Evolutionary conservation across 2,113 vertebrate species (phyloP).

Genomic region (Donacobius atricapilla): DNA sequence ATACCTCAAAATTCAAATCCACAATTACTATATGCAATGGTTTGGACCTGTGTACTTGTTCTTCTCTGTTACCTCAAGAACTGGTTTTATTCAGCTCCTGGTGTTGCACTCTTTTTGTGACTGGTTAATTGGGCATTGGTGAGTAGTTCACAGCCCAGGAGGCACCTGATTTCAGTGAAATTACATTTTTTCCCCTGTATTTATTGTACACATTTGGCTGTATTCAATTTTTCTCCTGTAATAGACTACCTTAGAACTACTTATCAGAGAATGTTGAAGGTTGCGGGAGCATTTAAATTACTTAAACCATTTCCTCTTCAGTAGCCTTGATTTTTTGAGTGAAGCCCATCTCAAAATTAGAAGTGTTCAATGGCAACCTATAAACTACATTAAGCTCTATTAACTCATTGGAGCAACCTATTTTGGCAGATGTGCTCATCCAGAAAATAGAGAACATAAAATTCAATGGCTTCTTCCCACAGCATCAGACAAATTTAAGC

Average conservation of each 20-base stretch:
- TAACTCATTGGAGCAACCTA: background rate
- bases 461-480: slow-evolving; percentile 1
- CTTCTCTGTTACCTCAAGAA: background rate
- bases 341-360: background rate
- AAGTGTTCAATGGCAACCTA: background rate
- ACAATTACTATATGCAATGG: background rate
- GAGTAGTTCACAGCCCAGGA: background rate
- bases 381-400: background rate
- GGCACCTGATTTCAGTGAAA: background rate
- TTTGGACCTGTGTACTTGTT: background rate
- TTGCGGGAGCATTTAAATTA: background rate
- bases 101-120: background rate
- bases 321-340: background rate
- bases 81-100: background rate
- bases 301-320: background rate
- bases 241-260: background rate
- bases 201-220: background rate
- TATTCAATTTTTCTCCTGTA: background rate
- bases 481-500: slow-evolving; percentile 15
- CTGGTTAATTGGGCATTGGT: background rate
- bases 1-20: background rate
- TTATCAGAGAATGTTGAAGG: background rate
- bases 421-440: slow-evolving; percentile 14
- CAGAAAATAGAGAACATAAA: slow-evolving; percentile 45
- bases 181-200: background rate